Percentiles rank a stretch among this genome's conserved stretches.
These are phyloP conservation scores for Aphrophora alni DNA, from an alignment of 2,888 invertebrate species.

Conservation along the genomic window DNA sequence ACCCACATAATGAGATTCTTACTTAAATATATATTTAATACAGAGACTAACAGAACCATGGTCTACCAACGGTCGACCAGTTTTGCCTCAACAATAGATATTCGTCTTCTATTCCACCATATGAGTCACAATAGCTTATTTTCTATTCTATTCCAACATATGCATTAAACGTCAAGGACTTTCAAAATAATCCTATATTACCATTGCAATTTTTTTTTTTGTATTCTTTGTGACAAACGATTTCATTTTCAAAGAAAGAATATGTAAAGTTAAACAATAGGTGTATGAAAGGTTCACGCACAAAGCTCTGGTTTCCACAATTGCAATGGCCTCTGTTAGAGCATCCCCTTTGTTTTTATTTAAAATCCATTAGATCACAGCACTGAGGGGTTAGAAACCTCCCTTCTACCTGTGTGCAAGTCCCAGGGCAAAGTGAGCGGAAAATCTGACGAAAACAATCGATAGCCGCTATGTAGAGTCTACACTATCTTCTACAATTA, in stretches of 20 bases:
- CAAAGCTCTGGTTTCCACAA: not conserved
- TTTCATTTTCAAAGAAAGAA: slow-evolving; percentile 1
- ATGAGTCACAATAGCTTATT: no score
- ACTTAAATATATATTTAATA: no score
- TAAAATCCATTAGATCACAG: not conserved
- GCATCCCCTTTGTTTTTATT: slow-evolving; percentile 3
- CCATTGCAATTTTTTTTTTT: not conserved
- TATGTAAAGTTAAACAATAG: not conserved
- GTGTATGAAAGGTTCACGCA: not conserved
- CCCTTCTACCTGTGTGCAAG: not conserved
- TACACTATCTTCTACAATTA: no score
- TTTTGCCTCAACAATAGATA: no score
- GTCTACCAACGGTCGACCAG: no score
- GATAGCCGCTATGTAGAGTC: not conserved
- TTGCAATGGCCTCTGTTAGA: not conserved
- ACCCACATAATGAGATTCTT: no score
- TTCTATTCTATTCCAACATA: no score
- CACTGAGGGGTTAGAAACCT: not conserved
- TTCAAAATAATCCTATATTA: no score
- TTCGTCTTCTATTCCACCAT: no score
- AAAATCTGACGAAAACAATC: not conserved
- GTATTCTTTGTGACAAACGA: not conserved
- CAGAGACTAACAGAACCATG: no score
- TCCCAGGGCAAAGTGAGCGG: not conserved
- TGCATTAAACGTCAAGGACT: no score